Percentiles rank a stretch among this genome's conserved stretches.
phyloP scores from a whole-genome alignment of 2,888 invertebrate genomes.

The Drosophila trichaetosa region DNA sequence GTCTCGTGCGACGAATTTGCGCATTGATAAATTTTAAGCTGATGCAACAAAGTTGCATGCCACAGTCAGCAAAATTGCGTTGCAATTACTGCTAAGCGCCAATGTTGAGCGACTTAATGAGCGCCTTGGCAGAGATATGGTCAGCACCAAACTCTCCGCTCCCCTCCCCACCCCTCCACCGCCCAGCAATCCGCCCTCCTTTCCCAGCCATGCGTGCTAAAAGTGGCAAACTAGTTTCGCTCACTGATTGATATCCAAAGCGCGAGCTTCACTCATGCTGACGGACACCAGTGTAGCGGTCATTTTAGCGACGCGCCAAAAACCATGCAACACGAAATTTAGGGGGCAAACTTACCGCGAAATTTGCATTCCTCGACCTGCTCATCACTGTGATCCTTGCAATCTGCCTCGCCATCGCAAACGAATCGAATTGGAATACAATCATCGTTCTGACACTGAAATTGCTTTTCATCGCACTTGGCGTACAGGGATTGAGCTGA shows the following conservation, averaged over 20 bases:
- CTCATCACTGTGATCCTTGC: conserved; percentile 93
- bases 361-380: conserved; percentile 89
- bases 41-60: conserved; percentile 76
- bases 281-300: conserved; percentile 56
- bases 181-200: neutral
- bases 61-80: conserved; percentile 75
- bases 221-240: conserved; percentile 66
- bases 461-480: conserved; percentile 87
- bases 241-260: conserved; percentile 46
- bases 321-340: conserved; percentile 52
- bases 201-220: conserved; percentile 20
- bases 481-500: conserved; percentile 77
- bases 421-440: conserved; percentile 92
- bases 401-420: conserved; percentile 93
- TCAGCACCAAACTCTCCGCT: conserved; percentile 35
- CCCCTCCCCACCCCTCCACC: neutral
- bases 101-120: conserved; percentile 64
- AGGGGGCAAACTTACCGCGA: conserved; percentile 83
- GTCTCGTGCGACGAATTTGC: conserved; percentile 71
- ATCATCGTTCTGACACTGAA: conserved; percentile 90
- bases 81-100: conserved; percentile 60
- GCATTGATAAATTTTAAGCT: conserved; percentile 69
- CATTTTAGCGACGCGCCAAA: conserved; percentile 31
- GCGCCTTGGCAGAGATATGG: conserved; percentile 75
- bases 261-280: conserved; percentile 27